phyloP scores from a whole-genome alignment of 2,888 invertebrate species.

The Euphydryas editha region DNA sequence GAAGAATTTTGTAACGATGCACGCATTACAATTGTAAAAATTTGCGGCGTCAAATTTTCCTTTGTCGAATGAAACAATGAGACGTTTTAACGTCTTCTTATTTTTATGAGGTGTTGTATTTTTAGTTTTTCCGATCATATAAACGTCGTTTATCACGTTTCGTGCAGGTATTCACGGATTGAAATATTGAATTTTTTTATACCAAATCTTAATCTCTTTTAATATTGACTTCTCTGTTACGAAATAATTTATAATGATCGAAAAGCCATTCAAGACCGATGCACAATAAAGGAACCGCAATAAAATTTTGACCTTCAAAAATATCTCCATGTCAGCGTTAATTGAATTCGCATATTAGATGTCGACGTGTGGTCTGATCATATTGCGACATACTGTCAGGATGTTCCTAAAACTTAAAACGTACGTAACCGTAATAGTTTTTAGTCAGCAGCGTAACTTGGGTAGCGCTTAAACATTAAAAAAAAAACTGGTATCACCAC shows the following conservation, averaged over 20 bases:
- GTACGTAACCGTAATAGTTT: slow-evolving; percentile 29
- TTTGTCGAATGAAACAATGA: slow-evolving; percentile 17
- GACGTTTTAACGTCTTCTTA: slow-evolving; percentile 17
- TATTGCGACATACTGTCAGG: background rate
- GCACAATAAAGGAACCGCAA: background rate
- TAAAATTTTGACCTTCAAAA: slow-evolving; percentile 5
- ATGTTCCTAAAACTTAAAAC: background rate
- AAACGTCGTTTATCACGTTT: slow-evolving; percentile 2
- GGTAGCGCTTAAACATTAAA: slow-evolving; percentile 26
- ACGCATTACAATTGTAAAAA: background rate
- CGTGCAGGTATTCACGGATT: slow-evolving; percentile 10
- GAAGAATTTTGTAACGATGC: slow-evolving; percentile 28
- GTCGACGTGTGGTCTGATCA: background rate
- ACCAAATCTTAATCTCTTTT: background rate
- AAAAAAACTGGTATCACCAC: slow-evolving; percentile 41
- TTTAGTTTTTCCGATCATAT: slow-evolving; percentile 10
- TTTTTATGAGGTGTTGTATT: slow-evolving; percentile 3
- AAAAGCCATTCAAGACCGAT: slow-evolving; percentile 2
- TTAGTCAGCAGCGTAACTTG: slow-evolving; percentile 35
- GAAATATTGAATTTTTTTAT: background rate
- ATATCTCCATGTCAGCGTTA: background rate
- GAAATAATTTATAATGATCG: slow-evolving; percentile 3
- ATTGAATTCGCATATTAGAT: slow-evolving; percentile 4
- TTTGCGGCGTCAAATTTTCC: slow-evolving; percentile 19
- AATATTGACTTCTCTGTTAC: background rate